These are phyloP conservation scores for Popillia japonica DNA, from an alignment of 1,140 invertebrate genomes.

Conservation along the genomic window DNA sequence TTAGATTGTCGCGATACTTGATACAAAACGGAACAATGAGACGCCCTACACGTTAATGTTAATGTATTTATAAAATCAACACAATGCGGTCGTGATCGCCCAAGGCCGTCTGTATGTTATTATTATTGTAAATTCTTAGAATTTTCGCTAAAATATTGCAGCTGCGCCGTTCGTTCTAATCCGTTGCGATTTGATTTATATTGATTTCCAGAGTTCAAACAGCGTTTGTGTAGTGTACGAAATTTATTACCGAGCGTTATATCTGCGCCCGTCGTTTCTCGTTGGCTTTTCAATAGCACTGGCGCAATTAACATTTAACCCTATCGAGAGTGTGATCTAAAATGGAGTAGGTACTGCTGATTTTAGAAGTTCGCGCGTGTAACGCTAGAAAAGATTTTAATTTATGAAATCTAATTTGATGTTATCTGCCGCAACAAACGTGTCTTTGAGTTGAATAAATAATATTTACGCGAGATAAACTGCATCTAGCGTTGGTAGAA, in stretches of 20 bases:
- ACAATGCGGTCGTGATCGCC: constrained; percentile 40
- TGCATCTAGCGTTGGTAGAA: neutral
- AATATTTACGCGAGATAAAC: neutral
- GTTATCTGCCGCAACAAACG: neutral
- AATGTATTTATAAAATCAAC: constrained; percentile 41
- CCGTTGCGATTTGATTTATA: constrained; percentile 25
- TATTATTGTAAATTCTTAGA: constrained; percentile 39
- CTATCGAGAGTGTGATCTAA: constrained; percentile 29
- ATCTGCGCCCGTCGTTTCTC: neutral
- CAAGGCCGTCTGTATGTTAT: constrained; percentile 36
- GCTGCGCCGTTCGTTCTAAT: constrained; percentile 1
- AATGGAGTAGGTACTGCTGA: neutral
- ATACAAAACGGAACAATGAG: constrained; percentile 38
- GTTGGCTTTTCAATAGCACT: constrained; percentile 22
- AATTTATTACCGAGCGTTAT: neutral
- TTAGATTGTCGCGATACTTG: constrained; percentile 37
- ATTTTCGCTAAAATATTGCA: constrained; percentile 36
- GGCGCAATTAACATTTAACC: constrained; percentile 28
- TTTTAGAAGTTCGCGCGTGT: neutral
- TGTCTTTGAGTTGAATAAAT: neutral
- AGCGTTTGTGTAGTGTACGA: neutral
- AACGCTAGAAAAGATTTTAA: neutral
- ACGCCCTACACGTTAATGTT: constrained; percentile 41
- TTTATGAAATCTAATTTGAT: constrained; percentile 22
- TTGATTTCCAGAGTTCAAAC: constrained; percentile 29